Base-by-base conservation (phyloP, 2,888 invertebrate species). In the Apamea sordens region DNA sequence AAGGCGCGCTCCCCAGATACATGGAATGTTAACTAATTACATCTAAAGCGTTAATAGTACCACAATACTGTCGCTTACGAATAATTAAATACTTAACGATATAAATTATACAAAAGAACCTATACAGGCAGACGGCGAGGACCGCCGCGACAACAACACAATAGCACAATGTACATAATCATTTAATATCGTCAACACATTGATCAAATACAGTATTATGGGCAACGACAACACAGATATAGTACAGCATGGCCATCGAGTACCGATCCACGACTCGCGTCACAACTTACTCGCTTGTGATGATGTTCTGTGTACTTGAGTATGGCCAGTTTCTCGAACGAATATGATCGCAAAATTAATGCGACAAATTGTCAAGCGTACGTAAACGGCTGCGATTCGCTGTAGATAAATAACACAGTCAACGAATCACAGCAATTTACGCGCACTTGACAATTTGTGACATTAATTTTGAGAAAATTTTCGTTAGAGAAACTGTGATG, bases 11-110 rank as follows among this genome's bases (percentile, higher is more conserved):
- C 86, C 86, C 89, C 92, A 89, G 86, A 91, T 91, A 94, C 92
- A 91, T 94, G 96, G 96, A 96, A 96, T 96, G 96, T 94, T 93
- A 95, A 95, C 93, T 94, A 93, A 93, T 92, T 92, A 94, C 91
- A 94, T 88, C 93, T 95, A 95, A 93, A 94, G 90, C 92, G 89
- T 89, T 92, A 94, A 94, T 94, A 95, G 94, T 95, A 95, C 94
- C 94, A 93, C 94, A 95, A 95, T 94, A 95, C 94, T 94, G 93
- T 91, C 89, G 86, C 92, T 92, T 93, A 92, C 85, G 83, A 91
- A 91, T 91, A 92, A 93, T 95, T 95, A 95, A 95, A 96, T 95
- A 95, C 93, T 89, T 89, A 94, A 92, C 84, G 87, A 90, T 92
- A 91, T 92, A 93, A 93, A 93, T 89, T 84, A 87, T 92, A 94